phyloP scores from a whole-genome alignment of 2,113 vertebrate genomes.

The Setophaga kirtlandii region DNA sequence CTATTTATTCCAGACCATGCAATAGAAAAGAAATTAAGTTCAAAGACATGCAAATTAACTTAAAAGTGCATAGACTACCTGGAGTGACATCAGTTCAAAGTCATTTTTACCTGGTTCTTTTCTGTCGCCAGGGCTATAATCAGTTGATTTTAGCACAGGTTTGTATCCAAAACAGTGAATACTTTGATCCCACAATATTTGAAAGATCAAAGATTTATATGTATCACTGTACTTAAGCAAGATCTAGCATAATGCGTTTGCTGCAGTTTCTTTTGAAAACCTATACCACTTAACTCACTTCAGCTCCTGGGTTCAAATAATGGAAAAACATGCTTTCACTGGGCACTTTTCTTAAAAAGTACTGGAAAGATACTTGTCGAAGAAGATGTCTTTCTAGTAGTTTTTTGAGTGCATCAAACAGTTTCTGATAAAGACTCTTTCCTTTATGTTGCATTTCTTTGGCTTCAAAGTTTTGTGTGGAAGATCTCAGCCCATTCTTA shows the following conservation, averaged over 20 bases:
- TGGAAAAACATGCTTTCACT: neutral
- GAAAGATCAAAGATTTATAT: slow-evolving; percentile 70
- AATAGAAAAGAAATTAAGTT: slow-evolving; percentile 60
- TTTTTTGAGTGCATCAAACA: neutral
- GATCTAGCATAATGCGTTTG: neutral
- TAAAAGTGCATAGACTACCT: slow-evolving; percentile 20
- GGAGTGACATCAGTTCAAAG: slow-evolving; percentile 65
- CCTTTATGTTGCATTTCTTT: neutral
- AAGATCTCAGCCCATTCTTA: neutral
- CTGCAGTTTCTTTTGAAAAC: slow-evolving; percentile 4
- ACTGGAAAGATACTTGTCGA: neutral
- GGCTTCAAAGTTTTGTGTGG: neutral
- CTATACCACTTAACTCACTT: neutral
- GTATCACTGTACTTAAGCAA: slow-evolving; percentile 27
- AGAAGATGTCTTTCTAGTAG: neutral
- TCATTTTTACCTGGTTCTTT: slow-evolving; percentile 56
- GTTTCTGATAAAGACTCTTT: neutral
- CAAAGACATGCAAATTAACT: slow-evolving; percentile 74
- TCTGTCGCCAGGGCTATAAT: slow-evolving; percentile 50
- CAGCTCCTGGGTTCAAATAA: neutral
- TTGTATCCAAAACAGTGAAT: slow-evolving; percentile 56
- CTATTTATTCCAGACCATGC: slow-evolving; percentile 59
- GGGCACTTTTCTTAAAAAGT: neutral
- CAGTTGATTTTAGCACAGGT: slow-evolving; percentile 64
- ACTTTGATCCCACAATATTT: slow-evolving; percentile 65